A percentile compares a stretch with the other conserved stretches of the same genome.
Evolutionary conservation across 53 echinoderm and acorn worm genomes (phyloP).

Genomic region (Glandiceps talaboti): DNA sequence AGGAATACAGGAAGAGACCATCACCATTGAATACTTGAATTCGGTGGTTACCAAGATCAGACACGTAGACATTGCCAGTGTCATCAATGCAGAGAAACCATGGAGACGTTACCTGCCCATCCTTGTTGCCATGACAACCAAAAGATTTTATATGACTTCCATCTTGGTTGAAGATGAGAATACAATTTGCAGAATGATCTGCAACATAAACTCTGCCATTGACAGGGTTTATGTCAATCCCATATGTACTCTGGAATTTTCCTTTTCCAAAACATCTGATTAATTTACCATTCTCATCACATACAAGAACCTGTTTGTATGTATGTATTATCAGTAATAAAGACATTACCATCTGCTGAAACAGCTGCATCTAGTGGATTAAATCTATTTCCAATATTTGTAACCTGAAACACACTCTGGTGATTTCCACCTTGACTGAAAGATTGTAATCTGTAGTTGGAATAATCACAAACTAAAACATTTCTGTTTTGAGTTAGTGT

Average conservation of each 20-base stretch:
- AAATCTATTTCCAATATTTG: background rate
- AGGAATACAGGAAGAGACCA: too few species aligned
- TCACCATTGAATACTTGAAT: background rate
- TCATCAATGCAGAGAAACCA: background rate
- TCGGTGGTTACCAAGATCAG: background rate
- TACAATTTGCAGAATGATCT: background rate
- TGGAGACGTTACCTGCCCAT: background rate
- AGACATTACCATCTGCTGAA: background rate
- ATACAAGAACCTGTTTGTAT: background rate
- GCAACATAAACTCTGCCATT: background rate
- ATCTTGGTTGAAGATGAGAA: background rate
- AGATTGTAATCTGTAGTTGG: background rate
- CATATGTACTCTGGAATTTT: background rate
- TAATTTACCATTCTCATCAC: background rate
- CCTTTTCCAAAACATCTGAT: background rate
- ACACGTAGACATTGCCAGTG: background rate
- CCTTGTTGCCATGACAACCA: background rate
- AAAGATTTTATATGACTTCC: background rate
- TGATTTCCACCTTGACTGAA: background rate
- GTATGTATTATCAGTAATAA: background rate
- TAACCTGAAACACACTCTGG: background rate
- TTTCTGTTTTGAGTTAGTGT: background rate
- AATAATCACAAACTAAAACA: background rate
- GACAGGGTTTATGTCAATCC: background rate
- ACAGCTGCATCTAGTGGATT: background rate